These are phyloP conservation scores for Lycorma delicatula DNA, from an alignment of 1,140 invertebrate genomes.

Conservation along the genomic window DNA sequence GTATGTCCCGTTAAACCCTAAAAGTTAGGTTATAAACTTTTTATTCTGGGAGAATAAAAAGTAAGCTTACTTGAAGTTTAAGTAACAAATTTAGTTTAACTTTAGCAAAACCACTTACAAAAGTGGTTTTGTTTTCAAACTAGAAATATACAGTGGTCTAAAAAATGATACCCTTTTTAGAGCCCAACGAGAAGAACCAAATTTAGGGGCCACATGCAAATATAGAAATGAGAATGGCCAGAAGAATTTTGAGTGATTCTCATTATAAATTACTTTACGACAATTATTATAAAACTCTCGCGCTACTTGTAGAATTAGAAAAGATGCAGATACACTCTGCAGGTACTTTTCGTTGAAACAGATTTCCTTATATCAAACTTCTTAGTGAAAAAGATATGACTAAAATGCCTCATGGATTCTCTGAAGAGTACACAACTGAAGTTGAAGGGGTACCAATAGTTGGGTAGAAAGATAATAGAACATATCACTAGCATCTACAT, in stretches of 20 bases:
- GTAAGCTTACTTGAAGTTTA: too few species aligned
- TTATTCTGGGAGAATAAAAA: too few species aligned
- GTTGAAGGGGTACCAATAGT: constrained; percentile 17
- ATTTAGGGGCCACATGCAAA: constrained; percentile 22
- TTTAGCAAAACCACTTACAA: too few species aligned
- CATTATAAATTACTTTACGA: constrained; percentile 25
- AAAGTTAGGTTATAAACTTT: constrained; percentile 25
- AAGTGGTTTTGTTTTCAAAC: constrained; percentile 26
- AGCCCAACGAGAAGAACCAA: constrained; percentile 14
- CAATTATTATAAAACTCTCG: constrained; percentile 29
- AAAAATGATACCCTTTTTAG: constrained; percentile 11
- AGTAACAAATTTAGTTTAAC: too few species aligned
- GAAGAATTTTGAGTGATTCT: constrained; percentile 11
- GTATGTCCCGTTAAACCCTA: constrained; percentile 28
- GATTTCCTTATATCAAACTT: constrained; percentile 20
- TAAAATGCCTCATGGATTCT: constrained; percentile 18
- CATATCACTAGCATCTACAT: constrained; percentile 35
- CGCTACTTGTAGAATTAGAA: too few species aligned
- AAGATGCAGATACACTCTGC: constrained; percentile 22
- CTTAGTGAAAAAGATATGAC: too few species aligned
- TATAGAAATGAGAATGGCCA: constrained; percentile 21
- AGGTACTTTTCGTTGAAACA: constrained; percentile 20
- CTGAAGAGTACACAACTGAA: constrained; percentile 13
- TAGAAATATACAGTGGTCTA: constrained; percentile 16
- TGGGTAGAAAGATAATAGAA: constrained; percentile 35